Conservation (phyloP, 92 coral and sea anemone genomes). For the Plumapathes pennacea region DNA sequence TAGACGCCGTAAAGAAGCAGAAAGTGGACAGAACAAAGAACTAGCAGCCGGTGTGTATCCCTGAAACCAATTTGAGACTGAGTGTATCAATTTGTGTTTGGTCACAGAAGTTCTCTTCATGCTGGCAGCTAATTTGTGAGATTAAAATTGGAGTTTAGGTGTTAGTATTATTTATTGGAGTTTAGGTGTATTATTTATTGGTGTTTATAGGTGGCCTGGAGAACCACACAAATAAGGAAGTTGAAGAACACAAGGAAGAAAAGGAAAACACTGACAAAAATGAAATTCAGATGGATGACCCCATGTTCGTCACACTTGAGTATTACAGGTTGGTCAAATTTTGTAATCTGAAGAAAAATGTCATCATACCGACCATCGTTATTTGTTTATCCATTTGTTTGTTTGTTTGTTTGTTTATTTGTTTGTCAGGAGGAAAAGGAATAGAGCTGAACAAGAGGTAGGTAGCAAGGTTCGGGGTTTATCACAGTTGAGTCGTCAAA, state of each 20-base stretch:
- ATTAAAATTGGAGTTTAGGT: neutral
- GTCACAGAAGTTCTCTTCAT: neutral
- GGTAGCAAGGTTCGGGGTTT: too few relatives aligned
- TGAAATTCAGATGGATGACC: slow-evolving; percentile 65
- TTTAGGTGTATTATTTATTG: neutral
- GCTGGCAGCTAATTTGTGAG: neutral
- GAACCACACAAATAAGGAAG: too few relatives aligned
- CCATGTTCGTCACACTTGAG: slow-evolving; percentile 71
- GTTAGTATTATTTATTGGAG: neutral
- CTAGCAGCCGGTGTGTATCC: too few relatives aligned
- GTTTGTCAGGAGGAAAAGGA: slow-evolving; percentile 50
- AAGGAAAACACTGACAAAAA: slow-evolving; percentile 9
- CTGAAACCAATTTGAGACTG: too few relatives aligned
- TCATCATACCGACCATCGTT: neutral
- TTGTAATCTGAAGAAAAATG: too few relatives aligned
- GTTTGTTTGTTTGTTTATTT: neutral
- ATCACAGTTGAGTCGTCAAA: too few relatives aligned
- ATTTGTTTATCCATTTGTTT: neutral
- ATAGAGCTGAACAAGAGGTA: slow-evolving; percentile 60
- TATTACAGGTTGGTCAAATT: slow-evolving; percentile 87
- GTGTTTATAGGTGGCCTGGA: neutral
- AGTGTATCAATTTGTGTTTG: neutral
- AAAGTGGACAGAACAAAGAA: too few relatives aligned
- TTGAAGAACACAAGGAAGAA: slow-evolving; percentile 2
- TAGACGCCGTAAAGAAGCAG: too few relatives aligned